Evolutionary conservation across 2,888 invertebrate genomes (phyloP), one percentile per base, ranked within the genome.

Genomic region (Tinea semifulvella): DNA sequence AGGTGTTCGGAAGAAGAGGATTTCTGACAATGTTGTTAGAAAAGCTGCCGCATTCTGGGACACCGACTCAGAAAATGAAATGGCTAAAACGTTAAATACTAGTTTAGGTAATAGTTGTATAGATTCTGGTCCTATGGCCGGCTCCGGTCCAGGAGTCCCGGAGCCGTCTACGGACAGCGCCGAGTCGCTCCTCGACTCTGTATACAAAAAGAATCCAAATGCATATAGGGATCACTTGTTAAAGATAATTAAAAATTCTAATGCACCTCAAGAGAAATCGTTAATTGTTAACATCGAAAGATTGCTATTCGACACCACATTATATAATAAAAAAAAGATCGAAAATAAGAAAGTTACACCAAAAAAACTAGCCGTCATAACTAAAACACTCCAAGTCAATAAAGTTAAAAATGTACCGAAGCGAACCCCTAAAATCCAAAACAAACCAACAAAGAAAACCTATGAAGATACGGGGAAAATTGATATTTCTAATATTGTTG

Each of bases 171-270:
- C 22, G 8, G 8, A 31, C 2, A 36, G 36, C 18, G 3, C 18
- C n/a, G 36, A 36, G 18, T 17, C 4, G n/a, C 7, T n/a, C 7
- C 36, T 36, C 7, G 36, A 36, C 18, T 16, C 16, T 18, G 4
- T 36, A 3, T 36, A 18, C 18, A 3, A 18, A 4, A 36, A 18
- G 18, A 36, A 36, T 10, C 36, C 36, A 6, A 10, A 18, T 10
- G 36, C 36, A 18, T 36, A 36, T n/a, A 36, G 18, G n/a, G 10
- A 36, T 36, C 36, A 36, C 18, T 17, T 36, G 36, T 18, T 36
- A 18, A 36, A 36, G 10, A 10, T 36, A 36, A 36, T 36, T 10
- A 36, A 36, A 36, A 18, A 36, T 7, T 18, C 4, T 4, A 17
- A 17, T 36, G 16, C 16, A 18, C 14, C 16, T 7, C 36, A 10